A percentile compares a stretch with the other conserved stretches of the same genome.
Evolutionary conservation across 2,113 vertebrate species (phyloP).

Genomic region (Spea bombifrons): DNA sequence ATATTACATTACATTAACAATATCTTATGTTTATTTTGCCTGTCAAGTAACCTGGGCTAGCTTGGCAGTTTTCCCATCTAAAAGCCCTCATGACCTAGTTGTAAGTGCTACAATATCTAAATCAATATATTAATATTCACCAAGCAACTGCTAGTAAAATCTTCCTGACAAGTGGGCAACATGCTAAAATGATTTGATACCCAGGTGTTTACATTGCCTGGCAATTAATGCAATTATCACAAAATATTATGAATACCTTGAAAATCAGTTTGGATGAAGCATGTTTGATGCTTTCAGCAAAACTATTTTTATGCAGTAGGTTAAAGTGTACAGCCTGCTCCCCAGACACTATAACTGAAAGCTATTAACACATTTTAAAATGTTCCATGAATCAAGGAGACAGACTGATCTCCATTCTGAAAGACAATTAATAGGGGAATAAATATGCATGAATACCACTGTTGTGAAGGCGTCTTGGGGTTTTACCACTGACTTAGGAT

Average conservation of each 20-base stretch:
- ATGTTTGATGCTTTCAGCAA: conserved; percentile 39
- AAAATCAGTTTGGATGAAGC: conserved; percentile 45
- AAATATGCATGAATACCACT: conserved; percentile 6
- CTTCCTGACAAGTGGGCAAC: conserved; percentile 35
- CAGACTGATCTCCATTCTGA: conserved; percentile 1
- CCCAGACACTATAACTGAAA: conserved; percentile 14
- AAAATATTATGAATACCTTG: conserved; percentile 45
- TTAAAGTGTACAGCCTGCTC: neutral
- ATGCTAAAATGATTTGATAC: conserved; percentile 26
- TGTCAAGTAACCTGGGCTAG: too few relatives aligned
- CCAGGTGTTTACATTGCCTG: conserved; percentile 45
- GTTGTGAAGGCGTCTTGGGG: neutral
- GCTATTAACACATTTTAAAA: conserved; percentile 11
- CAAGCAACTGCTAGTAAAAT: neutral
- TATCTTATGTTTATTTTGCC: too few relatives aligned
- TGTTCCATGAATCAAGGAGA: conserved; percentile 11
- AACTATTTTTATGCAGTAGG: neutral
- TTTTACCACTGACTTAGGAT: neutral
- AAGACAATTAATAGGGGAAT: conserved; percentile 18
- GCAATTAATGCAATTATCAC: conserved; percentile 53
- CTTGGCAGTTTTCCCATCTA: too few relatives aligned
- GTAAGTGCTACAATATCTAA: too few relatives aligned
- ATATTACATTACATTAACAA: too few relatives aligned
- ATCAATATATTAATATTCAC: too few relatives aligned
- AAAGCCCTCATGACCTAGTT: too few relatives aligned